A percentile compares a stretch with the other conserved stretches of the same genome.
Evolutionary conservation across 2,113 vertebrate genomes (phyloP).

Genomic region (Cervus canadensis): DNA sequence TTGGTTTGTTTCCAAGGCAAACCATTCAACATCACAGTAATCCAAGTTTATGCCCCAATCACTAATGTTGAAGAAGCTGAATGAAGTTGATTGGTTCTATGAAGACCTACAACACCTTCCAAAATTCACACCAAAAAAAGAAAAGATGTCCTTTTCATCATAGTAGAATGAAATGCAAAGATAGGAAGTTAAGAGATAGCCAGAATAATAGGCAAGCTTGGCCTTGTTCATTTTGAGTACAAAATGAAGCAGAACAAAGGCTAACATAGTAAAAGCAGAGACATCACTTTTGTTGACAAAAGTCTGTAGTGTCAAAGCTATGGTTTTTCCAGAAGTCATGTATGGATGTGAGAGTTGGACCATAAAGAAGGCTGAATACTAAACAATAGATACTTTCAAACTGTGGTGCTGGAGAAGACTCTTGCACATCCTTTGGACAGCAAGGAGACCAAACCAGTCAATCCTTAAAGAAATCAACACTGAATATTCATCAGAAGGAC

Average conservation of each 20-base stretch:
- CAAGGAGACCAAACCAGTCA: not conserved
- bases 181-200: not conserved
- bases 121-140: not conserved
- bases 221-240: not conserved
- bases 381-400: not conserved
- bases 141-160: not conserved
- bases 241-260: not conserved
- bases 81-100: not conserved
- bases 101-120: not conserved
- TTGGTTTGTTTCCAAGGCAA: not conserved
- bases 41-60: not conserved
- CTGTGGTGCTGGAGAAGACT: not conserved
- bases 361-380: not conserved
- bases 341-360: not conserved
- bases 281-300: not conserved
- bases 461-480: not conserved
- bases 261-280: not conserved
- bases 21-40: not conserved
- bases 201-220: not conserved
- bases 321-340: not conserved
- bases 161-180: not conserved
- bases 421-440: not conserved
- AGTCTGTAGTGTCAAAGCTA: not conserved
- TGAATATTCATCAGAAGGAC: not conserved
- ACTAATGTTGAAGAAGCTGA: not conserved